Evolutionary conservation across 2,888 invertebrate species (phyloP), one percentile per base, ranked within the genome.

Genomic region (Pristionchus exspectatus): DNA sequence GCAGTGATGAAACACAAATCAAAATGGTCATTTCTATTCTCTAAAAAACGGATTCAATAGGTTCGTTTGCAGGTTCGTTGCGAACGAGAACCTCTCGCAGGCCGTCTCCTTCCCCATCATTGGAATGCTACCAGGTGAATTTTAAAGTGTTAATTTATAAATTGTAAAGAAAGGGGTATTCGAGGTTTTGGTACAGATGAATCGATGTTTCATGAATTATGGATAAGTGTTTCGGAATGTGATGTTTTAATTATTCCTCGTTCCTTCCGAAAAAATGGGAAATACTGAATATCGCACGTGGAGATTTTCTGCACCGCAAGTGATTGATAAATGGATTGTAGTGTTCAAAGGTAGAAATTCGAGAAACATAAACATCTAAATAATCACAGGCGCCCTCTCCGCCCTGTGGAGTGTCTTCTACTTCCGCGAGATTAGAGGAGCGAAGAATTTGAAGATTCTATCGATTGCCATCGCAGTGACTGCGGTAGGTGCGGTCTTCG

Each of bases 381-480:
- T 56, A 50, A 50, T 66, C 10, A 18, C 63, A 89, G 89, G 89
- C 21, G 89, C 83, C 1, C 93, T 96, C 50, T 95, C 95, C 5
- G 95, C 96, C 0, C 88, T 95, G n/a, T 96, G 96, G 95, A 96
- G 96, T 89, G 95, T 96, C 0, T 92, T 96, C 87, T 94, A 95
- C 89, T 96, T 96, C 92, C 95, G 94, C 92, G 96, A 95, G 93
- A 89, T 89, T 21, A 27, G 91, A 44, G 94, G 94, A 9, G 50
- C 88, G 24, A 90, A 92, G 21, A 94, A 94, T 90, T 90, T 94
- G 3, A 91, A 92, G 30, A 90, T 94, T 33, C 90, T 95, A 16
- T 33, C 90, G 21, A 90, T 92, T 24, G 95, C 95, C 44, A 91
- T 94, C 38, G 69, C 74, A 24, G 91, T 93, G 74, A 94, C 95